phyloP scores from a whole-genome alignment of 37 sponge, comb jelly and placozoan genomes.

The Oopsacas minuta region DNA sequence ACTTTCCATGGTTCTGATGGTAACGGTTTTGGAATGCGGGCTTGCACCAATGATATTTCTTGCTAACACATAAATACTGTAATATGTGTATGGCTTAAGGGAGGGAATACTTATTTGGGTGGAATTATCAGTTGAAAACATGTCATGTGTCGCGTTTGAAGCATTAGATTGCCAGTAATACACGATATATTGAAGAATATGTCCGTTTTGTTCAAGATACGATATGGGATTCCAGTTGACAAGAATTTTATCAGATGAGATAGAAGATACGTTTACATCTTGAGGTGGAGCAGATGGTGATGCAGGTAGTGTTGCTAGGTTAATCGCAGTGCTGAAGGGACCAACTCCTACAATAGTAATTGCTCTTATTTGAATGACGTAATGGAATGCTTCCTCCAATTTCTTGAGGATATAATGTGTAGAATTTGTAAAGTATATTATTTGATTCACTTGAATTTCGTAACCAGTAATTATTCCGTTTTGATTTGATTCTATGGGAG shows the following conservation, averaged over 20 bases:
- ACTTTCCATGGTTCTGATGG: neutral
- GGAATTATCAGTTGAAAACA: neutral
- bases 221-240: neutral
- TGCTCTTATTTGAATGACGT: neutral
- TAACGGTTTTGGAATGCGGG: neutral
- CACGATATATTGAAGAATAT: neutral
- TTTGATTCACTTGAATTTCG: neutral
- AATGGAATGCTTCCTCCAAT: neutral
- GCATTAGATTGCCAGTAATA: neutral
- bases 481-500: neutral
- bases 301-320: neutral
- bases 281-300: neutral
- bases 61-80: neutral
- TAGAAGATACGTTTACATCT: neutral
- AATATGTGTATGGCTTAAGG: neutral
- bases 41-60: neutral
- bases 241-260: neutral
- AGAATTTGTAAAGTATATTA: neutral
- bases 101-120: neutral
- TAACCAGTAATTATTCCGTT: slow-evolving; percentile 9
- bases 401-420: neutral
- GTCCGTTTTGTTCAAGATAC: neutral
- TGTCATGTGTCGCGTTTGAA: neutral
- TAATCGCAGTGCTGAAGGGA: neutral
- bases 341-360: neutral